phyloP scores from a whole-genome alignment of 2,797 vertebrate genomes.

The Hyperoplus immaculatus region DNA sequence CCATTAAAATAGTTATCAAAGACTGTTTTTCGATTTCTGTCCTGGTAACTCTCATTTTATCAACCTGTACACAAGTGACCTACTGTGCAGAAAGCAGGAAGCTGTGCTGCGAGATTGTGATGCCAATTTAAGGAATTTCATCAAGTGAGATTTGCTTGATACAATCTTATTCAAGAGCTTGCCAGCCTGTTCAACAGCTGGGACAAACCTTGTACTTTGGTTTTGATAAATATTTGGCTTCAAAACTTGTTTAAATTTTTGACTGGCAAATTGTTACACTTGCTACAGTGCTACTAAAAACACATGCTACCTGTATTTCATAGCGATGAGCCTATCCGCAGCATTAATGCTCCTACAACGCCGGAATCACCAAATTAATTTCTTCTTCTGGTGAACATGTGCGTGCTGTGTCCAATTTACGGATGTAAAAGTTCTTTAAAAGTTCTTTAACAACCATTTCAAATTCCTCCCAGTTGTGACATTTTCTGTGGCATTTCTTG shows the following conservation, averaged over 20 bases:
- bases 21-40: background rate
- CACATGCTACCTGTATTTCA: too few relatives aligned
- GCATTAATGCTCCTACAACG: background rate
- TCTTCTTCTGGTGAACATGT: conserved; percentile 17
- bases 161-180: background rate
- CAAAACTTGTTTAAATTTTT: too few relatives aligned
- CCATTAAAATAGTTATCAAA: background rate
- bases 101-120: background rate
- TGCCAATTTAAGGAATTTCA: background rate
- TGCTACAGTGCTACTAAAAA: too few relatives aligned
- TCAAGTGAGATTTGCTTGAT: background rate
- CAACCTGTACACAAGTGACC: background rate
- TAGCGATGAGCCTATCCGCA: background rate
- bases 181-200: background rate
- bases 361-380: background rate
- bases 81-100: background rate
- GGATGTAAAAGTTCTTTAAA: background rate
- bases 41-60: background rate
- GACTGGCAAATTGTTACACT: too few relatives aligned
- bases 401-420: conserved; percentile 9
- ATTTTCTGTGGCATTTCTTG: background rate
- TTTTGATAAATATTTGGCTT: too few relatives aligned
- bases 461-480: background rate
- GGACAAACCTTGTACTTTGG: background rate
- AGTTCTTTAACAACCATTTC: conserved; percentile 29